Evolutionary conservation across 2,888 invertebrate species (phyloP).

Genomic region (Xiphydria camelus): DNA sequence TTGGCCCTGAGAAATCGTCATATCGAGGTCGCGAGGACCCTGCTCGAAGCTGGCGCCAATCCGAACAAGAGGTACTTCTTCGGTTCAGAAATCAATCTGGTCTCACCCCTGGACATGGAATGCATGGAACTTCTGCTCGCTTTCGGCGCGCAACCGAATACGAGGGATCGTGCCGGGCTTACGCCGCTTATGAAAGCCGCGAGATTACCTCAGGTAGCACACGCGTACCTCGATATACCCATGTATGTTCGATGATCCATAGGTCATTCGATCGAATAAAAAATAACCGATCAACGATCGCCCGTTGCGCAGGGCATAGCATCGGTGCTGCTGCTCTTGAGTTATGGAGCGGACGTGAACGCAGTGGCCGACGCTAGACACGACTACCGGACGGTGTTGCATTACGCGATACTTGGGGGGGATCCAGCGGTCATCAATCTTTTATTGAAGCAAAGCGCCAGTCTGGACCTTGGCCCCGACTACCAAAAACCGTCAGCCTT

Average conservation of each 20-base stretch:
- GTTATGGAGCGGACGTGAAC: conserved; percentile 84
- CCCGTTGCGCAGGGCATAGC: conserved; percentile 76
- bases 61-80: conserved; percentile 92
- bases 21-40: conserved; percentile 70
- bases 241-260: no score
- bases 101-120: conserved; percentile 75
- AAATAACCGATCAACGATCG: no score
- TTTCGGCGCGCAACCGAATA: conserved; percentile 87
- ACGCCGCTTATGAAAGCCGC: conserved; percentile 92
- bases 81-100: conserved; percentile 86
- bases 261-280: no score
- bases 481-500: conserved; percentile 78
- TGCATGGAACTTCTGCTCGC: conserved; percentile 80
- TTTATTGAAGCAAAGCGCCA: conserved; percentile 80
- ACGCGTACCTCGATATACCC: no score
- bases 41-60: conserved; percentile 84
- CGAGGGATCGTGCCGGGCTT: conserved; percentile 81
- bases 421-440: conserved; percentile 72
- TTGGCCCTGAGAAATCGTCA: conserved; percentile 87
- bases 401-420: conserved; percentile 85
- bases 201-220: conserved; percentile 70
- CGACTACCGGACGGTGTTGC: conserved; percentile 84
- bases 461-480: conserved; percentile 66
- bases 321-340: conserved; percentile 74
- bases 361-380: conserved; percentile 83